A percentile compares a stretch with the other conserved stretches of the same genome.
Conservation (phyloP, 2,797 vertebrate species). For the Falco peregrinus region DNA sequence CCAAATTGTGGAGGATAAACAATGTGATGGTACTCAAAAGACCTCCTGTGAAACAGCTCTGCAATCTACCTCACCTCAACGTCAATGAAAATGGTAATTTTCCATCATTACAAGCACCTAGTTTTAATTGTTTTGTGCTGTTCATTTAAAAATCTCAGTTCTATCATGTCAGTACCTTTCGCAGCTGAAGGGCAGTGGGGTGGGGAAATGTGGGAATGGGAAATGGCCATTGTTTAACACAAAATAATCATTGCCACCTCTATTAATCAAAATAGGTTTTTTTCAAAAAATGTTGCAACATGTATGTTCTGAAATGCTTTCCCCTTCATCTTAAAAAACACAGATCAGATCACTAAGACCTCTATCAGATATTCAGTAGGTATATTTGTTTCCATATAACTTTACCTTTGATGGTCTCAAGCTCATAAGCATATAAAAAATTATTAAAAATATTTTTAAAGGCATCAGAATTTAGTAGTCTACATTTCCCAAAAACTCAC, state of each 20-base stretch:
- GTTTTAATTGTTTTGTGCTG: constrained; percentile 43
- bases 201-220: background rate
- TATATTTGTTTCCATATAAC: background rate
- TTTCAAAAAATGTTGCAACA: background rate
- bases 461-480: background rate
- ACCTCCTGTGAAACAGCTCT: constrained; percentile 11
- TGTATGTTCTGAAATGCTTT: background rate
- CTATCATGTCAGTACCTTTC: constrained; percentile 12
- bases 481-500: background rate
- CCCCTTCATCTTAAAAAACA: background rate
- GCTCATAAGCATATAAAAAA: background rate
- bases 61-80: background rate
- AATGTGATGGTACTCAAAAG: background rate
- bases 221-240: background rate
- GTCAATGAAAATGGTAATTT: constrained; percentile 61
- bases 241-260: background rate
- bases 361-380: background rate
- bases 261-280: background rate
- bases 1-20: constrained; percentile 18
- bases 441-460: background rate
- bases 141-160: background rate
- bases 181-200: background rate
- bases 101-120: background rate
- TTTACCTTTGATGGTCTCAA: background rate
- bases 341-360: background rate